Conservation (phyloP, 2,888 invertebrate genomes). For the Volucella inanis region DNA sequence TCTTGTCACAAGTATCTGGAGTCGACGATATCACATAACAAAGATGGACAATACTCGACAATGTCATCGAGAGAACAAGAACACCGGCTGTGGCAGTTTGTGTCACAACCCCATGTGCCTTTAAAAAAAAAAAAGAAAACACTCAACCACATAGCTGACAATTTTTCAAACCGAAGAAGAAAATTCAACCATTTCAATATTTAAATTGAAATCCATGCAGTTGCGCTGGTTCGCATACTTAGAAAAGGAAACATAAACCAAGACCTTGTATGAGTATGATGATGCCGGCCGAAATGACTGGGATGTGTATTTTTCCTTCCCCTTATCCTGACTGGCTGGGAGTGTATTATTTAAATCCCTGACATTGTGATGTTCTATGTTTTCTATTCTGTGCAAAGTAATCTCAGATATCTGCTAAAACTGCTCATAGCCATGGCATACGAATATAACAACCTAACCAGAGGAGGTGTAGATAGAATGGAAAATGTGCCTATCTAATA, state of each 20-base stretch:
- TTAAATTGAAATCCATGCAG: conserved; percentile 67
- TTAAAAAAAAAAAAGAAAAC: conserved; percentile 5
- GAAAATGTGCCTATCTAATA: conserved; percentile 69
- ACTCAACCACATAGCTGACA: conserved; percentile 12
- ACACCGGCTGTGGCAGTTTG: conserved; percentile 41
- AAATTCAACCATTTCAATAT: conserved; percentile 61
- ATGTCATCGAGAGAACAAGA: not conserved
- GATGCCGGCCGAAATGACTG: no score
- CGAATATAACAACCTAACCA: not conserved
- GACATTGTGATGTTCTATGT: conserved; percentile 25
- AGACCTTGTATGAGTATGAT: conserved; percentile 37
- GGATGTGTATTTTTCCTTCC: conserved; percentile 37
- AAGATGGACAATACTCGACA: conserved; percentile 22
- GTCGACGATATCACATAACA: conserved; percentile 10
- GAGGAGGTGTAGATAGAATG: conserved; percentile 30
- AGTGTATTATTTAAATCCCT: conserved; percentile 64
- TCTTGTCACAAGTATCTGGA: conserved; percentile 19
- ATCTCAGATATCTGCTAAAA: conserved; percentile 59
- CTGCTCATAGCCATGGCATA: conserved; percentile 9
- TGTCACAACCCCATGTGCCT: conserved; percentile 12
- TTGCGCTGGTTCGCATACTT: conserved; percentile 34
- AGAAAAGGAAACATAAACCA: conserved; percentile 33
- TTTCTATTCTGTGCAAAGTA: conserved; percentile 48
- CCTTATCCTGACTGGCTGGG: conserved; percentile 47
- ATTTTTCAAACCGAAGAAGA: conserved; percentile 21